A percentile compares a stretch with the other conserved stretches of the same genome.
These are phyloP conservation scores for Ophraella communa DNA, from an alignment of 2,888 invertebrate species.

Conservation along the genomic window DNA sequence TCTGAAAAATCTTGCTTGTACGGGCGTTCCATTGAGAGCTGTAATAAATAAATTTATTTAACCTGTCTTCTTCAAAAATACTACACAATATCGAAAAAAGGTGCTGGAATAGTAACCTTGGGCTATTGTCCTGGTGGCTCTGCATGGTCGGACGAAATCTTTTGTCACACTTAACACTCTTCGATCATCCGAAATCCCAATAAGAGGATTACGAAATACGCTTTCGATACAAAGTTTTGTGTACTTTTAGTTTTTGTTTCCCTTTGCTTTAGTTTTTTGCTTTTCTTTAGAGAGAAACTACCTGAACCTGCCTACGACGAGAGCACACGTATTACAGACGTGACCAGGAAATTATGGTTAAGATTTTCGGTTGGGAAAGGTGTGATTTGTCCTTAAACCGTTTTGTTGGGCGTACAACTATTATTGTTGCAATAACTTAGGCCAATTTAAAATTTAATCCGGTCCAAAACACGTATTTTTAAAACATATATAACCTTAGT, in stretches of 20 bases:
- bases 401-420: background rate
- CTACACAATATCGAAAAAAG: constrained; percentile 16
- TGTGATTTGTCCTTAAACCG: background rate
- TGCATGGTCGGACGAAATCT: background rate
- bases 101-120: constrained; percentile 21
- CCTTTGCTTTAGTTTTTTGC: background rate
- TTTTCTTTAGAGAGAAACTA: constrained; percentile 28
- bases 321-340: constrained; percentile 29
- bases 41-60: constrained; percentile 40
- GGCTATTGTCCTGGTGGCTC: constrained; percentile 6
- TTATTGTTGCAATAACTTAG: too few species aligned
- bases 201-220: constrained; percentile 20
- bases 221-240: constrained; percentile 19
- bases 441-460: too few species aligned
- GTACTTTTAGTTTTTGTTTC: constrained; percentile 18
- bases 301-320: constrained; percentile 33
- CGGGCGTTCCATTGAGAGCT: constrained; percentile 33
- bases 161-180: constrained; percentile 10
- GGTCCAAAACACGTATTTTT: too few species aligned
- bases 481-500: too few species aligned
- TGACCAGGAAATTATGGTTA: constrained; percentile 24
- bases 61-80: constrained; percentile 31
- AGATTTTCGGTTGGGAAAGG: constrained; percentile 9
- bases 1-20: constrained; percentile 26
- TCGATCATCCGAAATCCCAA: constrained; percentile 3